Conservation (phyloP, 2,113 vertebrate species). For the Psophia crepitans region DNA sequence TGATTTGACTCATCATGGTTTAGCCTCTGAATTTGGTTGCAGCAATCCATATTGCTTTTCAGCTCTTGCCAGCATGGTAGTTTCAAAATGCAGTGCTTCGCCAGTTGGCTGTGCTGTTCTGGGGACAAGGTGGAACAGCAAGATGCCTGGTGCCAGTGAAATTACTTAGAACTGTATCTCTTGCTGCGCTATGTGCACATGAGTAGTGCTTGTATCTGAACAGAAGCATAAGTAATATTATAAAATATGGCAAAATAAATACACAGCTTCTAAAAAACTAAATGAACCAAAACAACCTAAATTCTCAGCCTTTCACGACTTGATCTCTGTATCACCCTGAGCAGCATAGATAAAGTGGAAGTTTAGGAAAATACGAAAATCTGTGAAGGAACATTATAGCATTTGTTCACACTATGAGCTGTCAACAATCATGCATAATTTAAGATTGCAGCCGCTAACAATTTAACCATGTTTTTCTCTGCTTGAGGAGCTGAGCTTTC, state of each 20-base stretch:
- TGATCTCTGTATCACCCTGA: background rate
- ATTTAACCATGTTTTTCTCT: background rate
- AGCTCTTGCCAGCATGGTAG: background rate
- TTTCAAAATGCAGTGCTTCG: background rate
- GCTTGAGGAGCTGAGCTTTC: background rate
- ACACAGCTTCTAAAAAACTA: background rate
- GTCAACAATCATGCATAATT: slow-evolving; percentile 43
- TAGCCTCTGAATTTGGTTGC: background rate
- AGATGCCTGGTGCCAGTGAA: background rate
- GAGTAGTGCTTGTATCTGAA: background rate
- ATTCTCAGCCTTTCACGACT: background rate
- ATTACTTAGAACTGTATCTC: background rate
- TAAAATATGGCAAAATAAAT: background rate
- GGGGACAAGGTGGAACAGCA: background rate
- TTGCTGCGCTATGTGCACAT: background rate
- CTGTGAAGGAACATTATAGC: background rate
- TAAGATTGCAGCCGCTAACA: background rate
- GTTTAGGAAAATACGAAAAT: background rate
- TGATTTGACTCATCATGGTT: background rate
- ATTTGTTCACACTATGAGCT: slow-evolving; percentile 23
- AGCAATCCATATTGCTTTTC: background rate
- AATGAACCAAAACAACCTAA: background rate
- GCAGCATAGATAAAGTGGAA: background rate
- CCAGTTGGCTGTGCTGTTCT: background rate
- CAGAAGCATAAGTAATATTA: background rate